phyloP scores from a whole-genome alignment of 2,888 invertebrate species.

The Plebejus melissa region DNA sequence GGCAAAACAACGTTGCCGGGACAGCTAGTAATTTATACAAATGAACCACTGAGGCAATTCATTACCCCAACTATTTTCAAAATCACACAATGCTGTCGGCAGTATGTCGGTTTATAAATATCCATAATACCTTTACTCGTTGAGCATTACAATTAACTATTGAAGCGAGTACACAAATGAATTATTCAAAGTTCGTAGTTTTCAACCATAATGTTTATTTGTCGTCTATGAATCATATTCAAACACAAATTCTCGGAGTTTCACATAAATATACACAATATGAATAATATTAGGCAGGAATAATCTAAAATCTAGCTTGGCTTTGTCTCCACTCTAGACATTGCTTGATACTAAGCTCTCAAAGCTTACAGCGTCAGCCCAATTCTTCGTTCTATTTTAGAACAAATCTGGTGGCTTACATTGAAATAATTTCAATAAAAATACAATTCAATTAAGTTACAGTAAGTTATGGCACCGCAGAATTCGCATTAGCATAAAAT shows the following conservation, averaged over 20 bases:
- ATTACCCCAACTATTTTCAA: neutral
- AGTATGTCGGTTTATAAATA: constrained; percentile 30
- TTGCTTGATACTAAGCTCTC: neutral
- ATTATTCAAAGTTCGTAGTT: constrained; percentile 57
- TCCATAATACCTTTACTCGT: constrained; percentile 47
- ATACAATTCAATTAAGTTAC: neutral
- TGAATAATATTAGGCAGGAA: neutral
- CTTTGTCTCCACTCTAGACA: neutral
- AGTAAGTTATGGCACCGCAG: neutral
- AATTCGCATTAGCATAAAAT: constrained; percentile 17
- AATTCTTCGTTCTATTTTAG: neutral
- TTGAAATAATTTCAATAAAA: neutral
- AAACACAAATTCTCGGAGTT: constrained; percentile 16
- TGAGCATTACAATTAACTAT: constrained; percentile 47
- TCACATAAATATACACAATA: neutral
- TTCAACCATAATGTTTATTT: constrained; percentile 49
- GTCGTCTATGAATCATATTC: constrained; percentile 47
- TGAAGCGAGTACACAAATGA: constrained; percentile 52
- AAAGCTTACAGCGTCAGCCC: neutral
- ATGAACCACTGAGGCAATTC: neutral
- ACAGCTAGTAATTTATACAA: too few species aligned
- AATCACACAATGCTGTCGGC: constrained; percentile 7
- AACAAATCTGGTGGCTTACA: neutral
- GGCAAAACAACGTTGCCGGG: too few species aligned
- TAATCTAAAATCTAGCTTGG: neutral